Evolutionary conservation across 2,113 vertebrate genomes (phyloP).

Genomic region (Platichthys flesus): DNA sequence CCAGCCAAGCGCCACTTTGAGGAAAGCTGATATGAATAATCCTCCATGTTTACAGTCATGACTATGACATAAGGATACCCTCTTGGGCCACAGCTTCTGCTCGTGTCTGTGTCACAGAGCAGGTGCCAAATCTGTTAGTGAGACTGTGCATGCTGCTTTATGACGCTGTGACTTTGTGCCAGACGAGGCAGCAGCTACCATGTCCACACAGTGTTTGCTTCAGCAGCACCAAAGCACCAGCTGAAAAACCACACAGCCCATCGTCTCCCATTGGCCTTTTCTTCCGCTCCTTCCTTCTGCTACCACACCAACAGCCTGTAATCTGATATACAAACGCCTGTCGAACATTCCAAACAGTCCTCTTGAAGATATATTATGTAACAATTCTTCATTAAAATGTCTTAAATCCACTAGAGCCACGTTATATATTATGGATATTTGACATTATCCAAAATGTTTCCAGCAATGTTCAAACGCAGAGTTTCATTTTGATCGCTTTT

Average conservation of each 20-base stretch:
- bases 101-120: slow-evolving; percentile 12
- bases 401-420: too few species aligned
- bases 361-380: background rate
- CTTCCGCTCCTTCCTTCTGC: background rate
- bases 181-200: slow-evolving; percentile 58
- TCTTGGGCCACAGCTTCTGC: slow-evolving; percentile 47
- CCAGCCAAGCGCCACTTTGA: slow-evolving; percentile 66
- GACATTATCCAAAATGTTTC: too few species aligned
- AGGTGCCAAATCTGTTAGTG: slow-evolving; percentile 57
- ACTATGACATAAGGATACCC: slow-evolving; percentile 65
- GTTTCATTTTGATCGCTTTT: too few species aligned
- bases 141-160: slow-evolving; percentile 65
- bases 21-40: slow-evolving; percentile 78
- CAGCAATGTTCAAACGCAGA: too few species aligned
- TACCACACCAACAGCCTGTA: slow-evolving; percentile 8
- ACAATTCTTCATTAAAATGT: too few species aligned
- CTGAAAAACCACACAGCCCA: background rate
- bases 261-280: background rate
- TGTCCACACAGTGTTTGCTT: slow-evolving; percentile 86
- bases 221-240: slow-evolving; percentile 39
- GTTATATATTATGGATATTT: too few species aligned
- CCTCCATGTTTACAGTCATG: slow-evolving; percentile 69
- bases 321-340: background rate
- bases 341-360: too few species aligned
- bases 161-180: slow-evolving; percentile 56